phyloP scores from a whole-genome alignment of 2,888 invertebrate genomes.

The Odontomyia ornata region DNA sequence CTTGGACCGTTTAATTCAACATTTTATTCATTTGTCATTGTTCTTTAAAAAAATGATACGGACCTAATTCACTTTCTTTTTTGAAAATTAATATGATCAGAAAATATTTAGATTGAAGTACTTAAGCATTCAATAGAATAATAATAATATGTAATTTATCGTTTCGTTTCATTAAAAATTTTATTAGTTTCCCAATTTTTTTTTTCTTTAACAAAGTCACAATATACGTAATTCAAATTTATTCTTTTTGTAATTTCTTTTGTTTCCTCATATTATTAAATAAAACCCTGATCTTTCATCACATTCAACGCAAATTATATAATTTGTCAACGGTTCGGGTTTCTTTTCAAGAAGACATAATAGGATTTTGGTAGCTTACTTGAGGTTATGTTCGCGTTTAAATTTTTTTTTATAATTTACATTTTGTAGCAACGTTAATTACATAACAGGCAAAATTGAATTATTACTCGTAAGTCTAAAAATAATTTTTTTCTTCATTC shows the following conservation, averaged over 20 bases:
- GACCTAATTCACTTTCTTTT: no score
- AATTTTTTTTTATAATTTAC: neutral
- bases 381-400: neutral
- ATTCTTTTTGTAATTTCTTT: no score
- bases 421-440: neutral
- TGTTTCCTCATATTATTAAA: no score
- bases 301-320: no score
- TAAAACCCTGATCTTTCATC: no score
- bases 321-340: no score
- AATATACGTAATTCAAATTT: no score
- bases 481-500: neutral
- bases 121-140: neutral
- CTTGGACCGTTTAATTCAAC: no score
- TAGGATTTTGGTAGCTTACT: neutral
- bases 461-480: neutral
- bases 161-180: slow-evolving; percentile 26
- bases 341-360: neutral
- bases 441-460: neutral
- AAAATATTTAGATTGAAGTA: no score
- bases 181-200: neutral
- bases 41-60: no score
- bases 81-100: no score
- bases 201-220: neutral
- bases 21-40: no score
- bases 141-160: slow-evolving; percentile 7